Conservation (phyloP, 2,888 invertebrate species). For the Rhingia campestris region DNA sequence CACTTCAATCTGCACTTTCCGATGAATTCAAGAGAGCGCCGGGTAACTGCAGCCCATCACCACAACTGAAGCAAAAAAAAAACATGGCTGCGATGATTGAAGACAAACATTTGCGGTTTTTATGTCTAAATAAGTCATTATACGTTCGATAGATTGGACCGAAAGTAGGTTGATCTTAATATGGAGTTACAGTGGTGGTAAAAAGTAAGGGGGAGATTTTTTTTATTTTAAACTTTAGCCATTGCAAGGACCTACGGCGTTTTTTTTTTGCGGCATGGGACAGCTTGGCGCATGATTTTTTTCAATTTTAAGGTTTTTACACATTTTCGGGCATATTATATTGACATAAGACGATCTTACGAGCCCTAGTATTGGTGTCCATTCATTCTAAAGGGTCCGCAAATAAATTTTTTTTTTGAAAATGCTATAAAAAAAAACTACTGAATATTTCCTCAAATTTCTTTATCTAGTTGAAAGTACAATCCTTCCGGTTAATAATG, state of each 20-base stretch:
- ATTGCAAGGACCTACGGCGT: slow-evolving; percentile 2
- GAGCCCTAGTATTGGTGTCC: too few relatives aligned
- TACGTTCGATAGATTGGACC: slow-evolving; percentile 41
- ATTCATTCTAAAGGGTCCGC: too few relatives aligned
- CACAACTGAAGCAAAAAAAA: slow-evolving; percentile 3
- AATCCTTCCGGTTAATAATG: too few relatives aligned
- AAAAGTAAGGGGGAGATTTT: background rate
- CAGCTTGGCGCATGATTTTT: too few relatives aligned
- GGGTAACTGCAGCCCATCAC: slow-evolving; percentile 56
- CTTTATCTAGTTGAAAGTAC: too few relatives aligned
- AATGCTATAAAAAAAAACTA: too few relatives aligned
- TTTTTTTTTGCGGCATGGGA: slow-evolving; percentile 29
- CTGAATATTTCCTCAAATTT: too few relatives aligned
- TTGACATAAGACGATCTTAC: too few relatives aligned
- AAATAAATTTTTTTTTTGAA: too few relatives aligned
- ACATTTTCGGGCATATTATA: too few relatives aligned
- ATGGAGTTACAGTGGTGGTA: background rate
- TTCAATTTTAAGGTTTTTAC: too few relatives aligned
- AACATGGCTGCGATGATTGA: slow-evolving; percentile 58
- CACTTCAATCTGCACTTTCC: slow-evolving; percentile 56
- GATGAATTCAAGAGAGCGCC: slow-evolving; percentile 60
- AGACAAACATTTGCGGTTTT: slow-evolving; percentile 70
- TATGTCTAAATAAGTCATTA: slow-evolving; percentile 67
- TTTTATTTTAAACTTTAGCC: background rate
- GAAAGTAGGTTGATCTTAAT: slow-evolving; percentile 41